Percentiles rank a stretch among this genome's conserved stretches.
These are phyloP conservation scores for Monarcha castaneiventris DNA, from an alignment of 2,113 vertebrate species.

Conservation along the genomic window DNA sequence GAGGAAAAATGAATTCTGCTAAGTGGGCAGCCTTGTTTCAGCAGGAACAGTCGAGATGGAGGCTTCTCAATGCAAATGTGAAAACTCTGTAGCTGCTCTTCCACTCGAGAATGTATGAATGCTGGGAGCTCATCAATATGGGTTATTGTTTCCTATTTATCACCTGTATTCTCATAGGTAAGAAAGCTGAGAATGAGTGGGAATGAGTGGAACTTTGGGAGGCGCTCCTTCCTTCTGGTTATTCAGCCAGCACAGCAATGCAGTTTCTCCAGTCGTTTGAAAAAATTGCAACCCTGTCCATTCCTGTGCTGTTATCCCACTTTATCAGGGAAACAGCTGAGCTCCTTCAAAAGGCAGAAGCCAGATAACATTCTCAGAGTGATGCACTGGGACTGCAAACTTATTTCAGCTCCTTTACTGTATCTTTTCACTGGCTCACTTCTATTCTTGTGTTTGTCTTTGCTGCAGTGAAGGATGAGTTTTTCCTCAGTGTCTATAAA, in stretches of 20 bases:
- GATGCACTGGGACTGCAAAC: not conserved
- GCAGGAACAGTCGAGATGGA: not conserved
- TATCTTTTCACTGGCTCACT: not conserved
- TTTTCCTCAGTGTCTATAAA: not conserved
- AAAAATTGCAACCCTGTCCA: constrained; percentile 37
- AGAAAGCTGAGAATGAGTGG: constrained; percentile 27
- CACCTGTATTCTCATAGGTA: not conserved
- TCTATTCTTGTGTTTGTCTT: constrained; percentile 21
- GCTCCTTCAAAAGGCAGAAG: constrained; percentile 44
- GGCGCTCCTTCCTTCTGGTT: constrained; percentile 8
- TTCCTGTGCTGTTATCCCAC: constrained; percentile 31
- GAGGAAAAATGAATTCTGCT: not conserved
- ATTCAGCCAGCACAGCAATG: constrained; percentile 19
- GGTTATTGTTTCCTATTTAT: constrained; percentile 20
- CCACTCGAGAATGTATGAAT: constrained; percentile 16
- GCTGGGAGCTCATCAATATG: constrained; percentile 28
- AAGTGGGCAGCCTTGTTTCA: not conserved
- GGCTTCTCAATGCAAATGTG: not conserved
- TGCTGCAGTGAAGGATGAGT: not conserved
- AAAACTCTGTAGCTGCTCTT: not conserved
- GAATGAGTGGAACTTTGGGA: constrained; percentile 47
- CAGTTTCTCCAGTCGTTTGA: not conserved
- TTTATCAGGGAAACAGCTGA: constrained; percentile 45
- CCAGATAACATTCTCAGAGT: constrained; percentile 35
- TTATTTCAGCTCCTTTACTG: not conserved